Evolutionary conservation across 2,797 vertebrate genomes (phyloP), one percentile per base, ranked within the genome.

Genomic region (Cirrhinus molitorella): DNA sequence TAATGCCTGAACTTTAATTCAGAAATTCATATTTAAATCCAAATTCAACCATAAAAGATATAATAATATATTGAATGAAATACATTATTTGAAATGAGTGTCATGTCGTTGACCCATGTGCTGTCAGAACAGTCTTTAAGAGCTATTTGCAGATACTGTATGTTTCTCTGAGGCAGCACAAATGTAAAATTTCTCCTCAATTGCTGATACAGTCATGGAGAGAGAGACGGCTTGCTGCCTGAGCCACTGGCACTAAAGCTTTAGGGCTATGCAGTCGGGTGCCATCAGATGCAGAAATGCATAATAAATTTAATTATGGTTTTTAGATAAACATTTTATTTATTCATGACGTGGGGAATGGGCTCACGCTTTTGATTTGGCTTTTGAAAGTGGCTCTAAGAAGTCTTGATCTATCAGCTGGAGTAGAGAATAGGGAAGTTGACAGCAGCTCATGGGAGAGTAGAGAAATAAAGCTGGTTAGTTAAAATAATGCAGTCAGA

Each of bases 301-400:
- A 75, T 57, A 81, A 66, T 73, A 83, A 81, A 74, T 71, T n/a
- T 43, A 88, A 83, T 70, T 57, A 74, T 83, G 63, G 31, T 82
- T 77, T 23, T 79, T 75, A 85, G 28, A 43, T 71, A 82, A 85
- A 86, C 57, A 84, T 67, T 82, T 89, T 63, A 83, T 49, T 88
- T 80, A 80, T 80, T 66, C 67, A 86, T 77, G 66, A 53, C 47
- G 63, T 43, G 25, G 77, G 61, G 23, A 43, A 55, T 70, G 45
- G 57, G 61, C 49, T 40, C 11, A 68, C 12, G 5, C 12, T 70
- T 57, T 75, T 59, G 16, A 80, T 68, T 75, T 43, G 25, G 47
- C 5, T 16, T 80, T 84, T 85, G 14, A 57, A 55, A 71, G 23
- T 55, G 40, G 79, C 65, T 78, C 16, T 23, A 68, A 68, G 72